phyloP scores from a whole-genome alignment of 2,797 vertebrate species.

The Aeoliscus strigatus region DNA sequence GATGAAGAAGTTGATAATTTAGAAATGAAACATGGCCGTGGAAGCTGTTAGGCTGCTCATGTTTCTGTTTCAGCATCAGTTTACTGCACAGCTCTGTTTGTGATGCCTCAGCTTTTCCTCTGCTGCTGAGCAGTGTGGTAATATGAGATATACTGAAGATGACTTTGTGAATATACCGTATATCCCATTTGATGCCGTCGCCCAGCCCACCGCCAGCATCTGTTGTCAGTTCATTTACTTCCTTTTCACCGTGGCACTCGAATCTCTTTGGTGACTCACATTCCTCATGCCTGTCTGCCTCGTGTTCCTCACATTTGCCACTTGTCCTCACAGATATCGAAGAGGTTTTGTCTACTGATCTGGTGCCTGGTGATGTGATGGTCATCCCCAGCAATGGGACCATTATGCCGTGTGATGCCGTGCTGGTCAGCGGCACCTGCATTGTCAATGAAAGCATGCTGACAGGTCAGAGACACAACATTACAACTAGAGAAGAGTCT shows the following conservation, averaged over 20 bases:
- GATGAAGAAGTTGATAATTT: too few relatives aligned
- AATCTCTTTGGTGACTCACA: neutral
- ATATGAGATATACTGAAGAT: conserved; percentile 50
- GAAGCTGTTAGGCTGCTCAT: too few relatives aligned
- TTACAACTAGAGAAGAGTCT: neutral
- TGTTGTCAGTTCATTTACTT: conserved; percentile 10
- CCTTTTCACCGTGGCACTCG: neutral
- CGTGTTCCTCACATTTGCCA: conserved; percentile 1
- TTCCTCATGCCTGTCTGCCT: neutral
- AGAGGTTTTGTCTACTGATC: conserved; percentile 92
- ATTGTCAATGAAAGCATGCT: conserved; percentile 99
- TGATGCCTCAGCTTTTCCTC: conserved; percentile 41
- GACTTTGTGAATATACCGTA: conserved; percentile 23
- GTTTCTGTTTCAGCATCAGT: conserved; percentile 8
- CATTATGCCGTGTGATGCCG: conserved; percentile 96
- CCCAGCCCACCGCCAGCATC: conserved; percentile 4
- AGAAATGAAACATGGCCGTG: too few relatives aligned
- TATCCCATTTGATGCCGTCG: neutral
- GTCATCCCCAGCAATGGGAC: conserved; percentile 93
- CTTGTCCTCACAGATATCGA: conserved; percentile 77
- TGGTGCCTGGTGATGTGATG: conserved; percentile 93
- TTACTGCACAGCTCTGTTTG: conserved; percentile 24
- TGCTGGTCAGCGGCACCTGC: conserved; percentile 93
- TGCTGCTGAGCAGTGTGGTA: conserved; percentile 32
- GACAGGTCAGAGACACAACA: conserved; percentile 79